These are phyloP conservation scores for Chloropsis cyanopogon DNA, from an alignment of 2,113 vertebrate species.

Conservation along the genomic window DNA sequence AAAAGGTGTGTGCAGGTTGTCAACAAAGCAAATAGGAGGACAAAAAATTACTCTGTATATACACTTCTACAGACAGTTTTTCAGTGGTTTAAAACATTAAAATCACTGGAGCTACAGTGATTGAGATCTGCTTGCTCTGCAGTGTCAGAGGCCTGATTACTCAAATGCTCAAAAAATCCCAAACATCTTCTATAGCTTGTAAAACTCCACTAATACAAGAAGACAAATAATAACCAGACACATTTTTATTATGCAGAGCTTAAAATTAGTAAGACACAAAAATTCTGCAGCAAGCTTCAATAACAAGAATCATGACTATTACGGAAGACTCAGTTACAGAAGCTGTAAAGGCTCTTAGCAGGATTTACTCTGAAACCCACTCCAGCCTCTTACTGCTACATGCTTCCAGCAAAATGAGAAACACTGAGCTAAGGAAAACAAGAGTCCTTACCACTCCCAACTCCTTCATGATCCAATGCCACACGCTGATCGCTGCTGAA, in stretches of 20 bases:
- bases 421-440: neutral
- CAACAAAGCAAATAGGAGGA: neutral
- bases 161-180: neutral
- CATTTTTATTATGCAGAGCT: neutral
- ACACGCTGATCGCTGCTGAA: constrained; percentile 92
- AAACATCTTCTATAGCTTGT: neutral
- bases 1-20: neutral
- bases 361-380: neutral
- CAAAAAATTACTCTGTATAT: neutral
- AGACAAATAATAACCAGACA: neutral
- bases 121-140: neutral
- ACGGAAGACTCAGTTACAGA: neutral
- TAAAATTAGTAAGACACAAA: neutral
- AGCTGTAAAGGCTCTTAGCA: neutral
- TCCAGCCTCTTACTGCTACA: neutral
- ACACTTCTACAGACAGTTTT: neutral
- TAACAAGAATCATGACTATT: neutral
- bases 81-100: neutral
- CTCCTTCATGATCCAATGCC: constrained; percentile 89
- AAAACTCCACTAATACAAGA: neutral
- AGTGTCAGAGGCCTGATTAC: neutral
- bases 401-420: neutral
- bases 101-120: neutral
- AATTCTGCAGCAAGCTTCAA: neutral
- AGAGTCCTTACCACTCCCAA: constrained; percentile 86